A percentile compares a stretch with the other conserved stretches of the same genome.
Evolutionary conservation across 2,113 vertebrate genomes (phyloP).

Genomic region (Rhineura floridana): DNA sequence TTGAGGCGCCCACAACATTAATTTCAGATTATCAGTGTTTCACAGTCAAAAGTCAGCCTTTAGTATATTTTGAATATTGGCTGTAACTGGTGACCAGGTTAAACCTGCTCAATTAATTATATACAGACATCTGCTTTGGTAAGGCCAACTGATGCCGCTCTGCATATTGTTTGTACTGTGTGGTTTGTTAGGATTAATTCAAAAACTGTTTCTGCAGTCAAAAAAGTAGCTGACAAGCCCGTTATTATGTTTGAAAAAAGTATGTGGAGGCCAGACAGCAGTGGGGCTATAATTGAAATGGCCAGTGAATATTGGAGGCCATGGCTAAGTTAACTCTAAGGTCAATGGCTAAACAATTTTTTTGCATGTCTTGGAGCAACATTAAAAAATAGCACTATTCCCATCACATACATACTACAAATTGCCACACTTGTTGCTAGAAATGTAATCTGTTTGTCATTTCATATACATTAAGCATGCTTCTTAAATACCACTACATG

Average conservation of each 20-base stretch:
- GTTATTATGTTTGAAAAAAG: not conserved
- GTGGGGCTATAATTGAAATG: too few relatives aligned
- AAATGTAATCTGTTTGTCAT: not conserved
- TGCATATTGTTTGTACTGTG: not conserved
- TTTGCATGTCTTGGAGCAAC: not conserved
- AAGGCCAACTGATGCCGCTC: not conserved
- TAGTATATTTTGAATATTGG: not conserved
- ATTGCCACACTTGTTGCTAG: not conserved
- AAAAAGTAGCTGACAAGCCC: not conserved
- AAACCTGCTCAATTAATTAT: not conserved
- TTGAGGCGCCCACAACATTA: not conserved
- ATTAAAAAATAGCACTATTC: not conserved
- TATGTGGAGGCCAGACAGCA: not conserved
- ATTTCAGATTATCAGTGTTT: not conserved
- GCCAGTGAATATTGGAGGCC: not conserved
- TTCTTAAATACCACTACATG: not conserved
- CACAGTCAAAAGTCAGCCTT: not conserved
- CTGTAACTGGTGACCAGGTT: not conserved
- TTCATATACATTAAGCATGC: not conserved
- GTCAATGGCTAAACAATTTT: not conserved
- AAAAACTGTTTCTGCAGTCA: not conserved
- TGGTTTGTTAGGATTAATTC: not conserved
- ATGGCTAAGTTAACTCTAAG: not conserved
- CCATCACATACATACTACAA: not conserved
- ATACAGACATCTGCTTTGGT: not conserved